A percentile compares a stretch with the other conserved stretches of the same genome.
Conservation (phyloP, 2,113 vertebrate genomes). For the Erinaceus europaeus region DNA sequence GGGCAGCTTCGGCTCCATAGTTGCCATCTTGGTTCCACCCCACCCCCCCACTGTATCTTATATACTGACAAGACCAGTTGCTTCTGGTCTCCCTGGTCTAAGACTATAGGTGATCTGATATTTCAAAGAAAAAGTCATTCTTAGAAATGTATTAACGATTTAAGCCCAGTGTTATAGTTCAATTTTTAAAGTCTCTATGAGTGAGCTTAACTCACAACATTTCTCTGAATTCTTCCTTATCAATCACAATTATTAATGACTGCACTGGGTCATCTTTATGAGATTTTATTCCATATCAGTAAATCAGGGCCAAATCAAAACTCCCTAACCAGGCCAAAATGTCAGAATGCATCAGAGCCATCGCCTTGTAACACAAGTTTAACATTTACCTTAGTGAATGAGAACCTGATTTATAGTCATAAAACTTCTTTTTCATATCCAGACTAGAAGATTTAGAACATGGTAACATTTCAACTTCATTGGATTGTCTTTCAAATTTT, state of each 20-base stretch:
- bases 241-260: neutral
- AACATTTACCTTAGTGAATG: neutral
- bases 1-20: no score
- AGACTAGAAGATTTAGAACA: neutral
- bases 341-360: neutral
- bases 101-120: no score
- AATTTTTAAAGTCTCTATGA: neutral
- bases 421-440: neutral
- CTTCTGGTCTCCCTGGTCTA: no score
- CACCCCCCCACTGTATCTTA: no score
- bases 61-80: no score
- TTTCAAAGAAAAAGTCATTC: no score
- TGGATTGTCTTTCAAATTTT: neutral
- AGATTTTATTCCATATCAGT: neutral
- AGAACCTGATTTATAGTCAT: neutral
- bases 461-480: neutral
- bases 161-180: no score
- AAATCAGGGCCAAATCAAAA: neutral
- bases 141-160: no score
- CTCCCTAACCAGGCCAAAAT: neutral
- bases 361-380: neutral
- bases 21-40: no score
- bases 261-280: neutral
- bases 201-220: neutral
- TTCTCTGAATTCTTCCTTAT: neutral